phyloP scores from a whole-genome alignment of 2,888 invertebrate genomes.

The Acrobasis repandana region DNA sequence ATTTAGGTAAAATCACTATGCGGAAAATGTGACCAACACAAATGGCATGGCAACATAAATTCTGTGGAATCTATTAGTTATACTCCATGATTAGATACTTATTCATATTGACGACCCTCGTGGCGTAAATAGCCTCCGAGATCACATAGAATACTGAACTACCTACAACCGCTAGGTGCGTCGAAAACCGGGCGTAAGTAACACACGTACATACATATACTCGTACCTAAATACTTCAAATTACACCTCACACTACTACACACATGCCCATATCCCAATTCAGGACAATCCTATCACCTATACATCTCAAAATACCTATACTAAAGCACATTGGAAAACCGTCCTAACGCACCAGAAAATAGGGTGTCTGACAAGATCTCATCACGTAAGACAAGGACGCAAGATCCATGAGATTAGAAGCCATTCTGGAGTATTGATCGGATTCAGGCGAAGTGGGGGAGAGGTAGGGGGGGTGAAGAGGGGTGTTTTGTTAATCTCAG shows the following conservation, averaged over 20 bases:
- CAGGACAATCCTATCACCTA: conserved; percentile 11
- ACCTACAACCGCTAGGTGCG: no score
- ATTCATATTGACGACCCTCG: no score
- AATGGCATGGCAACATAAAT: no score
- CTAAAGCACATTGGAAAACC: conserved; percentile 21
- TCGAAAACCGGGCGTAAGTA: no score
- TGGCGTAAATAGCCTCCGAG: no score
- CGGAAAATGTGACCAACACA: no score
- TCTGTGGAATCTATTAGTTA: no score
- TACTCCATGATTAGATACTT: no score
- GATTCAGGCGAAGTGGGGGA: conserved; percentile 36
- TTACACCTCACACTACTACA: background rate
- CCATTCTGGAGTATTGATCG: conserved; percentile 60
- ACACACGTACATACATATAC: conserved; percentile 8
- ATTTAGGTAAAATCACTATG: no score
- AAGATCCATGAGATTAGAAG: conserved; percentile 73
- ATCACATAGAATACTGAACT: no score
- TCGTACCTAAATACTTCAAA: conserved; percentile 14
- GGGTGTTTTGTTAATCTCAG: conserved; percentile 68
- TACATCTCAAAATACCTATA: conserved; percentile 14
- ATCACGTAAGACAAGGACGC: conserved; percentile 74
- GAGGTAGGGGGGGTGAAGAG: conserved; percentile 33
- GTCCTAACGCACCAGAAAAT: conserved; percentile 27
- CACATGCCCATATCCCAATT: conserved; percentile 12
- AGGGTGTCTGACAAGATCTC: conserved; percentile 42